Evolutionary conservation across 2,888 invertebrate genomes (phyloP), one percentile per base, ranked within the genome.

Genomic region (Dione juno): DNA sequence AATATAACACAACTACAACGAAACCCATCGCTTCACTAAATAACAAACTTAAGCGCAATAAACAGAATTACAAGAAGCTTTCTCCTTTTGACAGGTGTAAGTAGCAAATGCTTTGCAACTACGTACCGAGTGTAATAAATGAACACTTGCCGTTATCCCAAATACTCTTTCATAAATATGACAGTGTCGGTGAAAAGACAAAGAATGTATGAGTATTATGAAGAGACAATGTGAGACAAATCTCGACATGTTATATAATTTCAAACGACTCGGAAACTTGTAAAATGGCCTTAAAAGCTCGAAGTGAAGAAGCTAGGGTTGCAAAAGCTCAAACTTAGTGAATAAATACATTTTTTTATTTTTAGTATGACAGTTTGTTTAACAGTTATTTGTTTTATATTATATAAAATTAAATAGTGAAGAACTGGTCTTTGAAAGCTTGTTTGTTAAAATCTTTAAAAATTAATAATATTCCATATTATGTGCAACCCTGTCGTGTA

Each of bases 281-380:
- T 63, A 64, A 69, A 69, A 64, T 64, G 54, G 63, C 54, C 64
- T 69, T 69, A 69, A 69, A 69, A 69, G 64, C 63, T 53, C 54
- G 14, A 54, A 64, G 37, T 54, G 54, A 50, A 10, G 40, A 6
- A 48, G 8, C 11, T 45, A 69, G 68, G 68, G 68, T 43, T 63
- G 63, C n/a, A 21, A 8, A 40, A 50, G 16, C 35, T 13, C 13
- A 3, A 3, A n/a, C 1, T 45, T 13, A 61, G 37, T 57, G 57
- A 5, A 16, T 57, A 57, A 11, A 16, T 40, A 37, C 9, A n/a
- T 9, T 6, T n/a, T 11, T 6, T 50, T 40, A 10, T 8, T 37
- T 3, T 48, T 48, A n/a, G n/a, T n/a, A n/a, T n/a, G n/a, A n/a
- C n/a, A n/a, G n/a, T n/a, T n/a, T n/a, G n/a, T n/a, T n/a, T n/a